Evolutionary conservation across 64 coral and sea anemone genomes (phyloP), one percentile per base, ranked within the genome.

Genomic region (Dendronephthya gigantea): DNA sequence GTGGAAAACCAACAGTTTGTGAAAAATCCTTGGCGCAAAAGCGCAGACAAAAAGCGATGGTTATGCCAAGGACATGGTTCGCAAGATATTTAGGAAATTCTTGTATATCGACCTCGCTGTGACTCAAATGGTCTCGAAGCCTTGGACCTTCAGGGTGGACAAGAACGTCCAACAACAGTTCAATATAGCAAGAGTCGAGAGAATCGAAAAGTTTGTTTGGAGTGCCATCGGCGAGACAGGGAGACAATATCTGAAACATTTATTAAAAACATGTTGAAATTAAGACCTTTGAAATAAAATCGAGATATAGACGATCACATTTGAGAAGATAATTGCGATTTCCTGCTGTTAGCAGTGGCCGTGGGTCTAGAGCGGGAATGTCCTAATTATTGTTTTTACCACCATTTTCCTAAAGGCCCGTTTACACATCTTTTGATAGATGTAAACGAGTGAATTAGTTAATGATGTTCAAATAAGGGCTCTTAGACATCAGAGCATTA

Each of bases 61-160:
- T 87, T 22, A 97, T 83, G 28, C 89, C 88, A 17, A 97, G 45
- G 37, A 97, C 47, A n/a, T 97, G 91, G 58, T 88, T 93, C n/a
- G 91, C 89, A 15, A 88, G 68, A 40, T 89, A 83, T 32, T 86
- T 65, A 49, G 94, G 85, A 25, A 97, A 51, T 16, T 70, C 14
- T 69, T 16, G 4, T 65, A 97, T 48, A 39, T 93, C 68, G 30
- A 91, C 65, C 91, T 97, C 94, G 35, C 94, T 91, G 89, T 97
- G 94, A 59, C 94, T 97, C 16, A 97, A 41, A 19, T 79, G 89
- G 47, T 97, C 91, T 50, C 94, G 47, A 22, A 93, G 27, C 68
- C 94, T 82, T 68, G 94, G 94, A 39, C 94, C 94, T 35, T 97
- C 94, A 31, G 83, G 29, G 37, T 97, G 89, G 9, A 91, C 94